Base-by-base conservation (phyloP, 2,888 invertebrate species). In the Apotomis betuletana region DNA sequence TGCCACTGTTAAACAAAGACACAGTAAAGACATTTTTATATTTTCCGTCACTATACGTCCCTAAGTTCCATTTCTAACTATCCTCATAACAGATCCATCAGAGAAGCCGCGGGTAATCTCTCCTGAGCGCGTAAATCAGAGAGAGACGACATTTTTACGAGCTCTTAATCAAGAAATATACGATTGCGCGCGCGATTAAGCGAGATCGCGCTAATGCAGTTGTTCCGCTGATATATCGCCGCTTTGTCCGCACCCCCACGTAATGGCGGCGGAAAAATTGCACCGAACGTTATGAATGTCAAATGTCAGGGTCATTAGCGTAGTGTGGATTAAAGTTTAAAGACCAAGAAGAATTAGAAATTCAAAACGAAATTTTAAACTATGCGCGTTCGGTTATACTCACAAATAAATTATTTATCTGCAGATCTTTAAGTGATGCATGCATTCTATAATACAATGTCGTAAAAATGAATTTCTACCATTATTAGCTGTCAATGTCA, bases 191-290 rank as follows among this genome's bases (percentile, higher is more conserved):
- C 67, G 57, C 67, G 67, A 70, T 73, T 75, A 74, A 74, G 69
- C 61, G 62, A 51, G 74, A 61, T 67, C 83, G 82, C 78, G 87
- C 86, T 92, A 91, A 92, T 91, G 91, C 89, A 90, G 87, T 91
- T 87, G 85, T 85, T 83, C 75, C 77, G 77, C 82, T 90, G 86
- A 89, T 87, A 79, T 82, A 87, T 77, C 77, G 78, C 76, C 79
- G 78, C 80, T 80, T 82, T 78, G 79, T 77, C 76, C 74, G 72
- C 64, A 67, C 75, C 74, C 68, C 70, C 0, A 0, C 49, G 49
- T 12, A 64, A 65, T 71, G 74, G 74, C 58, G 9, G 64, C 38
- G 61, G 70, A 38, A 58, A 58, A 58, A 58, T 58, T 65, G 55
- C 54, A 65, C 55, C 54, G 57, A 65, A 65, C 65, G 55, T 57